A percentile compares a stretch with the other conserved stretches of the same genome.
Conservation (phyloP, 2,797 vertebrate species). For the Crossoptilon crossoptilon region DNA sequence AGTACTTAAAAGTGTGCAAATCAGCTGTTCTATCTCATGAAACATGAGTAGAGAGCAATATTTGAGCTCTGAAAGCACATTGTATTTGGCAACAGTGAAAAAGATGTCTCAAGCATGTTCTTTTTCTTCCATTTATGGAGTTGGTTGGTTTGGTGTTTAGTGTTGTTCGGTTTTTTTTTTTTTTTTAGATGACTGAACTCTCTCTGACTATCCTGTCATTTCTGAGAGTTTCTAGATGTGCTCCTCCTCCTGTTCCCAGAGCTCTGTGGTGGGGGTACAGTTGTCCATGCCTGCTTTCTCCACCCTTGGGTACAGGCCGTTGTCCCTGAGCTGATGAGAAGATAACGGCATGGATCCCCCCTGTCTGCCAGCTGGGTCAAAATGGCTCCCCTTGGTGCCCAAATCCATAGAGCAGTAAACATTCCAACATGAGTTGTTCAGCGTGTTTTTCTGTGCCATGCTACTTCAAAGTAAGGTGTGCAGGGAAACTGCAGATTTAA, state of each 20-base stretch:
- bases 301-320: not conserved
- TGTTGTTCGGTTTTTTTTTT: not conserved
- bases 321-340: not conserved
- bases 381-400: not conserved
- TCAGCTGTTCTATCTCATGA: not conserved
- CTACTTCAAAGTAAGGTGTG: not conserved
- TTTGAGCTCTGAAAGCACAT: not conserved
- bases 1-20: not conserved
- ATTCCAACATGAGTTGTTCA: not conserved
- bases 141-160: not conserved
- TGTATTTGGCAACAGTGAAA: not conserved
- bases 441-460: not conserved
- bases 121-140: not conserved
- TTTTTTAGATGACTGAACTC: not conserved
- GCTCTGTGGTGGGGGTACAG: not conserved
- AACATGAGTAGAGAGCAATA: not conserved
- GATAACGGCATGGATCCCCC: not conserved
- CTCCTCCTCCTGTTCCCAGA: not conserved
- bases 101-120: accelerated
- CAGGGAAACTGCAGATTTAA: not conserved
- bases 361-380: not conserved
- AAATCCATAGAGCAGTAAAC: not conserved
- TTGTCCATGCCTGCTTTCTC: not conserved
- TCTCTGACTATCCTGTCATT: not conserved
- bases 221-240: not conserved